Percentiles rank a stretch among this genome's conserved stretches.
These are phyloP conservation scores for Meta bourneti DNA, from an alignment of 2,888 invertebrate genomes.

Conservation along the genomic window DNA sequence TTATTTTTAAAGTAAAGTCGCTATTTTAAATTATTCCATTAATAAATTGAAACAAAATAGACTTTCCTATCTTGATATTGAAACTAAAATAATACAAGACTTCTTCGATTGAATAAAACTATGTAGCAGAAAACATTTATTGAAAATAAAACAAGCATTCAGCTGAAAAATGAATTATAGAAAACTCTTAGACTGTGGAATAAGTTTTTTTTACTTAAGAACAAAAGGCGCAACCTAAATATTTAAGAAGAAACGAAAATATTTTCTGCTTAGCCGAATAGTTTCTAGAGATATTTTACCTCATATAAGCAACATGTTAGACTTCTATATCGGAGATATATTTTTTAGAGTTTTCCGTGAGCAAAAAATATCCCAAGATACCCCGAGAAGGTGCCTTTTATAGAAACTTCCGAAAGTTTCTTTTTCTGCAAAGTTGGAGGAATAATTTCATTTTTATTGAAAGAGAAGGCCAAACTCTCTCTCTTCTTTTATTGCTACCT, in stretches of 20 bases:
- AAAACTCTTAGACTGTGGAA: background rate
- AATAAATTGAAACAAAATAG: too few species aligned
- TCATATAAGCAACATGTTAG: background rate
- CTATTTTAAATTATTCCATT: too few species aligned
- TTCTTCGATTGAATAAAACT: too few species aligned
- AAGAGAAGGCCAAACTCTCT: background rate
- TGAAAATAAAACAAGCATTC: background rate
- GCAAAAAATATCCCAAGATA: background rate
- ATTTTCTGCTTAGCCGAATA: background rate
- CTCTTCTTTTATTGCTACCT: background rate
- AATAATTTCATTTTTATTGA: background rate
- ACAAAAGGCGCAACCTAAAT: background rate
- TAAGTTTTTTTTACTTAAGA: background rate
- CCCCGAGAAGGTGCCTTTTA: background rate
- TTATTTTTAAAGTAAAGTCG: too few species aligned
- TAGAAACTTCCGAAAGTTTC: background rate
- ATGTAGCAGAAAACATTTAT: background rate
- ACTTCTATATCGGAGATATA: background rate
- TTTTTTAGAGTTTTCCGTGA: background rate
- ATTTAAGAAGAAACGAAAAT: conserved; percentile 1
- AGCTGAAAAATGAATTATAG: background rate
- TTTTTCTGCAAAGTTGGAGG: background rate
- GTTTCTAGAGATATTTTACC: background rate
- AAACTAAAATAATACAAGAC: too few species aligned
- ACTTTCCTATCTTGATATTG: too few species aligned